A percentile compares a stretch with the other conserved stretches of the same genome.
Evolutionary conservation across 2,113 vertebrate species (phyloP).

Genomic region (Macquaria australasica): DNA sequence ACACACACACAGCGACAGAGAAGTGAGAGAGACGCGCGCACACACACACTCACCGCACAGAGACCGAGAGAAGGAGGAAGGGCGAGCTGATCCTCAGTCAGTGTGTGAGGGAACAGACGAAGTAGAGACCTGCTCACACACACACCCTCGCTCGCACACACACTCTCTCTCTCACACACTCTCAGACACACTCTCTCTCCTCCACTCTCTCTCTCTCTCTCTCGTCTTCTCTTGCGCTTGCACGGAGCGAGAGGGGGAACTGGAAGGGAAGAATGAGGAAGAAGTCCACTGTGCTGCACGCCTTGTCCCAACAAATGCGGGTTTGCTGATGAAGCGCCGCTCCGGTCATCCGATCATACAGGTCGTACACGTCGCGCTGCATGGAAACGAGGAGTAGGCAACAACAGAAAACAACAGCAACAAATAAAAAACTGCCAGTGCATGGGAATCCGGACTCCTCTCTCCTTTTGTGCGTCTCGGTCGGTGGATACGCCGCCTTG

Average conservation of each 20-base stretch:
- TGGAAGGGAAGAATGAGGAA: slow-evolving; percentile 85
- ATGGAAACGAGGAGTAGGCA: slow-evolving; percentile 75
- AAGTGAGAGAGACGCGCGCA: slow-evolving; percentile 6
- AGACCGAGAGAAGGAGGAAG: slow-evolving; percentile 35
- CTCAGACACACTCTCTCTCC: not conserved
- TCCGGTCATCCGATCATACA: slow-evolving; percentile 80
- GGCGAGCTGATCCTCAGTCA: slow-evolving; percentile 46
- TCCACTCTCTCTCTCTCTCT: slow-evolving; percentile 5
- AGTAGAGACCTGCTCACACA: slow-evolving; percentile 63
- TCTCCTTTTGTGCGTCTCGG: slow-evolving; percentile 69
- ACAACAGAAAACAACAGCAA: slow-evolving; percentile 49
- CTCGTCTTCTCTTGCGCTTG: slow-evolving; percentile 28
- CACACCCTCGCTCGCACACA: not conserved
- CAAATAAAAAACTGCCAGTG: slow-evolving; percentile 69
- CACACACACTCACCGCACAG: not conserved
- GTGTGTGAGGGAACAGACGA: slow-evolving; percentile 61
- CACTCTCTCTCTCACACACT: not conserved
- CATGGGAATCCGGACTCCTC: slow-evolving; percentile 81
- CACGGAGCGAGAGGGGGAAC: slow-evolving; percentile 45
- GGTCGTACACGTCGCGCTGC: slow-evolving; percentile 52
- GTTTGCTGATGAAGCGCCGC: slow-evolving; percentile 82
- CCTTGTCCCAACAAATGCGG: slow-evolving; percentile 76
- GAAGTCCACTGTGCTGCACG: slow-evolving; percentile 74
- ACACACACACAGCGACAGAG: slow-evolving; percentile 15
- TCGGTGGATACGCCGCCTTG: slow-evolving; percentile 72